Base-by-base conservation (phyloP, 2,888 invertebrate species). In the Ypsolopha scabrella region DNA sequence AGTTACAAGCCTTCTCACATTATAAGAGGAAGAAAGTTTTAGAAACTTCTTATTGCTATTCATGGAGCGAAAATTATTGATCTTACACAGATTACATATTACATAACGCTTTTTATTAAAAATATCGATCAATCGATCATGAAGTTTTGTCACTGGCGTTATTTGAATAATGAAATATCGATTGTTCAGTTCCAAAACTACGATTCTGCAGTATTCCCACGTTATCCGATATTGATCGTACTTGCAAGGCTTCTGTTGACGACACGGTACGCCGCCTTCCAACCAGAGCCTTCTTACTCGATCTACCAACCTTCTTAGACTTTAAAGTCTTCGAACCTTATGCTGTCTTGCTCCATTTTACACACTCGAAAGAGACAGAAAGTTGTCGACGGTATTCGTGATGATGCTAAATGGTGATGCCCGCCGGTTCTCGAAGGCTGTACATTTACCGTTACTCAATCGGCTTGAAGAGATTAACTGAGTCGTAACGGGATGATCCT, bases 161-260 rank as follows among this genome's bases (percentile, higher is more conserved):
- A 39, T 45, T 52, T 51, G 47, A 43, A 41, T 44, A 35, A 24
- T 24, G 24, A 24, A 24, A 24, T 24, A 24, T 24, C 24, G 24
- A 24, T 24, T 24, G 24, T 24, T 24, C 24, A 35, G 38, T 48
- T 51, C 52, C 14, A 39, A 51, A 54, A 45, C 41, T 8, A 46
- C 33, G 46, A n/a, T 51, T 45, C 38, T 51, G 50, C 39, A 45
- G 13, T 38, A 55, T 54, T 74, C 71, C 64, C 72, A 74, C 67
- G 80, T 73, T 66, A 80, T 64, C 65, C 62, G 73, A 79, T 79
- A 80, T 78, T 72, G 80, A 79, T 74, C 69, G 72, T 65, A 58
- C 64, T 81, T 78, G 72, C 72, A 72, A 72, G 82, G 80, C 76
- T 82, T 82, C 81, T 61, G 55, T 59, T 58, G 61, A 59, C 62